Evolutionary conservation across 2,113 vertebrate genomes (phyloP).

Genomic region (Toxostoma redivivum): DNA sequence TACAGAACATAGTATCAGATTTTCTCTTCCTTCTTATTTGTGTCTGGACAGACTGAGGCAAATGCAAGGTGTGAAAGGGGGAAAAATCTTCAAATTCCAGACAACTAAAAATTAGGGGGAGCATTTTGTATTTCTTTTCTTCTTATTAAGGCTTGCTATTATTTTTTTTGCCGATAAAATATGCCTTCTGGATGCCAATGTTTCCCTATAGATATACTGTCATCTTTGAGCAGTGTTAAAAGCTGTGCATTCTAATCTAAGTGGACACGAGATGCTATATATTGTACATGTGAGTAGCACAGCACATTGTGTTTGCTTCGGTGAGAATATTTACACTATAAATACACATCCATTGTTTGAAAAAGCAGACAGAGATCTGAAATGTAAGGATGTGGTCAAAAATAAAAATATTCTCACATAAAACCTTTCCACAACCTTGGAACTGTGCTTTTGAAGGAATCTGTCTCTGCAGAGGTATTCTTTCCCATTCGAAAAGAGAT

Average conservation of each 20-base stretch:
- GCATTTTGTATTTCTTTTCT: background rate
- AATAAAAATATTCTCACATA: conserved; percentile 1
- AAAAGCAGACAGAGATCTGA: conserved; percentile 20
- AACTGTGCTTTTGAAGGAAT: background rate
- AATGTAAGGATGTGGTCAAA: conserved; percentile 32
- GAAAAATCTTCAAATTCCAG: background rate
- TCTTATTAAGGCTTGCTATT: conserved; percentile 47
- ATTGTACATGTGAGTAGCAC: conserved; percentile 45
- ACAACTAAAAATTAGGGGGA: background rate
- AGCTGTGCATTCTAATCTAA: conserved; percentile 81
- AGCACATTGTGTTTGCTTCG: conserved; percentile 54
- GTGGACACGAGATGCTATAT: conserved; percentile 79
- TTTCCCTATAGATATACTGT: conserved; percentile 88
- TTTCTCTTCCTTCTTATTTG: background rate
- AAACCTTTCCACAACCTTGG: conserved; percentile 12
- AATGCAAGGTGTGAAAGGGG: background rate
- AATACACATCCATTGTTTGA: conserved; percentile 49
- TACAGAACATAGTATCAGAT: background rate
- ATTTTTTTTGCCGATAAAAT: conserved; percentile 66
- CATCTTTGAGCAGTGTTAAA: conserved; percentile 82
- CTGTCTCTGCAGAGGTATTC: background rate
- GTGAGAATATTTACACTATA: conserved; percentile 41
- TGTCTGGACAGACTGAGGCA: background rate
- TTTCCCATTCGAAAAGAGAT: conserved; percentile 32
- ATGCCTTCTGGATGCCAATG: conserved; percentile 84